phyloP scores from a whole-genome alignment of 2,797 vertebrate genomes.

The Lepus oiostolus region DNA sequence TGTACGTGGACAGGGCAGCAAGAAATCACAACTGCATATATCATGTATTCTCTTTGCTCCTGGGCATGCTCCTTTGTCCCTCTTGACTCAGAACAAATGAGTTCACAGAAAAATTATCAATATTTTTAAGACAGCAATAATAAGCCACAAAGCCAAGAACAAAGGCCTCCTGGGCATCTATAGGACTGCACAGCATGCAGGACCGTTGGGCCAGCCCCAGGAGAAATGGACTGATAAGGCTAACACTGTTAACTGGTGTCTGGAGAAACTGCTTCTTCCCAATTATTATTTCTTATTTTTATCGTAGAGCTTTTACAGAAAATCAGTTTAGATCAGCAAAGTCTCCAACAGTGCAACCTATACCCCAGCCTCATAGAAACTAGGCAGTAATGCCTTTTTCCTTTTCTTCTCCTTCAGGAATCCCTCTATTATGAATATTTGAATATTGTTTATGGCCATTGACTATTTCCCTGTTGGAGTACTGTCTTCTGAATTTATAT shows the following conservation, averaged over 20 bases:
- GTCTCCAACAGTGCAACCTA: neutral
- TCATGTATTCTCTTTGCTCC: neutral
- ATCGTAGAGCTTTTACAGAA: slow-evolving; percentile 56
- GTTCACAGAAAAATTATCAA: slow-evolving; percentile 8
- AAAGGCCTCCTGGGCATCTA: neutral
- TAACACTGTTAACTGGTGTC: neutral
- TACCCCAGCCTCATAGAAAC: slow-evolving; percentile 30
- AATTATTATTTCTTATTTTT: slow-evolving; percentile 51
- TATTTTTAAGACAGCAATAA: neutral
- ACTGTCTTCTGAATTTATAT: too few relatives aligned
- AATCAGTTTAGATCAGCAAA: neutral
- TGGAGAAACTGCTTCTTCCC: slow-evolving; percentile 8
- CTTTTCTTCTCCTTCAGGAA: too few relatives aligned
- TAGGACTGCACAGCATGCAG: neutral
- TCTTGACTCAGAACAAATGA: neutral
- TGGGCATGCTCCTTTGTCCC: neutral
- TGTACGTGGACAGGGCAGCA: neutral
- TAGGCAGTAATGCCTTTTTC: neutral
- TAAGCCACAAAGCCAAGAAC: neutral
- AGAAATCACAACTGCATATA: neutral
- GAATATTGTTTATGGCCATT: too few relatives aligned
- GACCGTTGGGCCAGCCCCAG: neutral
- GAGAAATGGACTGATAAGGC: neutral
- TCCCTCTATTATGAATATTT: too few relatives aligned
- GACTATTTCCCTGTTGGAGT: too few relatives aligned